Evolutionary conservation across 1,140 invertebrate genomes (phyloP), one percentile per base, ranked within the genome.

Genomic region (Papilio xuthus): DNA sequence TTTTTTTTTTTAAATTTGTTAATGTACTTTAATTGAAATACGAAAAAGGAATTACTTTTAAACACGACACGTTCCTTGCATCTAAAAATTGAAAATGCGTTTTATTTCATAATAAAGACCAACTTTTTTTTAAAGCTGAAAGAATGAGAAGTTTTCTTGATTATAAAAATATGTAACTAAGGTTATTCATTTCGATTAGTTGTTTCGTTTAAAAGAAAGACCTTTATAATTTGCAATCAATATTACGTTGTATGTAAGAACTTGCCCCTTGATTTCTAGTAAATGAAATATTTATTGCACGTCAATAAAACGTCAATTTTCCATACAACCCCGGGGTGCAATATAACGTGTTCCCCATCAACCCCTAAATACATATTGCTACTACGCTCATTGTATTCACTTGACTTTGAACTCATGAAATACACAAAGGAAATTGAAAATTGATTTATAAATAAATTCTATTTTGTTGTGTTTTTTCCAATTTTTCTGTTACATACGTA

Each of bases 271-370:
- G 74, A 76, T 63, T 76, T 76, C 74, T 9, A 76, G 18, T 41
- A 20, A 76, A 76, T 76, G 74, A 56, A 76, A 76, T 76, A 76
- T 76, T 76, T 76, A 76, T 76, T 76, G 74, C 50, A 26, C 74
- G 74, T 76, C 74, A 76, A 76, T 76, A 76, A 76, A 76, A 76
- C 74, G 74, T 76, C 74, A 76, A 76, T 63, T 76, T 76, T 53
- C 63, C 53, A 76, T 63, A 76, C 53, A 76, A 76, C 74, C 53
- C 74, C 74, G 74, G 53, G 53, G 74, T 76, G 74, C 53, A 76
- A 76, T 76, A 76, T 76, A 76, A 63, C 53, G 70, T 63, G 60
- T 73, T 50, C 41, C 42, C 71, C 41, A 63, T 63, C 74, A 60
- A 23, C 74, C 74, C 74, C 72, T 75, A 75, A 76, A 76, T 76